Base-by-base conservation (phyloP, 64 coral and sea anemone species). In the Porites australiensis region DNA sequence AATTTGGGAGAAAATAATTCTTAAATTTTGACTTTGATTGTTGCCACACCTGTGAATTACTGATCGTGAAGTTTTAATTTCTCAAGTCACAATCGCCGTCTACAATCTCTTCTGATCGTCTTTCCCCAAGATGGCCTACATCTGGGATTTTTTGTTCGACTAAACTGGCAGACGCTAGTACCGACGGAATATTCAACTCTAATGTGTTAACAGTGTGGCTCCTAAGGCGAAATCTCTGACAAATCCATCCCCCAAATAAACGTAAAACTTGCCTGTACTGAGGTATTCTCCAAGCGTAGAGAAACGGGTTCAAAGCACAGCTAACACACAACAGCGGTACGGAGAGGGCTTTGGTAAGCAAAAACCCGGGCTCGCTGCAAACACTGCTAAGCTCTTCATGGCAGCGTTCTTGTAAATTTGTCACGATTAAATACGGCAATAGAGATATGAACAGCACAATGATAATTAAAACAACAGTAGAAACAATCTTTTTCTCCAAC, bases 271-370 rank as follows among this genome's bases (percentile, higher is more conserved):
- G 90, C 2, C 90, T 54, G 62, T 89, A 96, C 5, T 89, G 87
- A 1, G 90, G 88, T 44, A 96, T 63, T 43, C 86, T 87, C 73
- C 91, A 96, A 13, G 90, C 90, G 44, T 96, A 96, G 6, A 96
- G 86, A 74, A 89, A 88, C 7, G 95, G 95, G 13, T 96, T 93
- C 14, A 89, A 44, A 4, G 82, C 86, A 15, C 86, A 89, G 46
- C 95, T 96, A 2, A 96, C 23, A 18, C 86, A 77, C 21, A 96
- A 50, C 52, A 96, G 77, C 13, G 89, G 58, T 23, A 82, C 15
- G 3, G 95, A 88, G 16, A 96, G 45, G 4, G 77, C 70, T 46
- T 16, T 93, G 0, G 64, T 74, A 13, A 75, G n/a, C 27, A 18
- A 62, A 73, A 96, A 77, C 0, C n/a, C 70, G 46, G 58, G 20